Conservation (phyloP, 2,797 vertebrate genomes). For the Dryobates pubescens region DNA sequence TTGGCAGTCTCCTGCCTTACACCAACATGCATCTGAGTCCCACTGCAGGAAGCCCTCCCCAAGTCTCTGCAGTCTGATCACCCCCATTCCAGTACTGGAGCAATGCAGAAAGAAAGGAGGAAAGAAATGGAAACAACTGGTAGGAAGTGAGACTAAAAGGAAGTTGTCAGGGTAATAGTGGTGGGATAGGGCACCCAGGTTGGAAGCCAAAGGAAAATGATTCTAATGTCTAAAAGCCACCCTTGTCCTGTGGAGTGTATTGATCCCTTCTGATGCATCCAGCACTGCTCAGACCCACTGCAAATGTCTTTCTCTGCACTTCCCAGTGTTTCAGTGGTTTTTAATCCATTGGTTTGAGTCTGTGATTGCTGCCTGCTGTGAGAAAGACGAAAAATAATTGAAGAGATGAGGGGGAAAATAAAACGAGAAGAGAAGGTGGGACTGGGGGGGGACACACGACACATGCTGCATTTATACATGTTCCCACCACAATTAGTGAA, state of each 20-base stretch:
- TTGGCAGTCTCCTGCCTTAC: not conserved
- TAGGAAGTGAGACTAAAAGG: not conserved
- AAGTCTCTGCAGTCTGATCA: not conserved
- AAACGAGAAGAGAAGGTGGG: not conserved
- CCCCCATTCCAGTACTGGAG: not conserved
- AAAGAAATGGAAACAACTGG: conserved; percentile 24
- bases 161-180: not conserved
- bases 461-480: not conserved
- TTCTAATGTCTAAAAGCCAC: not conserved
- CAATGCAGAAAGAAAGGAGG: not conserved
- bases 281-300: not conserved
- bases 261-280: not conserved
- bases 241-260: fast-evolving
- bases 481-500: not conserved
- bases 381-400: not conserved
- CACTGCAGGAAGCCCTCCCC: not conserved
- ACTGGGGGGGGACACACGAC: no score
- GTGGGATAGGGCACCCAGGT: not conserved
- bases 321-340: fast-evolving
- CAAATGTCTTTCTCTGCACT: not conserved
- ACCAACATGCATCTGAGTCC: fast-evolving
- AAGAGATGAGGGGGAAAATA: not conserved
- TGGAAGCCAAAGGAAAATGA: not conserved
- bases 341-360: not conserved
- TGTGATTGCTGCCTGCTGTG: not conserved